phyloP scores from a whole-genome alignment of 2,888 invertebrate genomes.

The Diploptera punctata region DNA sequence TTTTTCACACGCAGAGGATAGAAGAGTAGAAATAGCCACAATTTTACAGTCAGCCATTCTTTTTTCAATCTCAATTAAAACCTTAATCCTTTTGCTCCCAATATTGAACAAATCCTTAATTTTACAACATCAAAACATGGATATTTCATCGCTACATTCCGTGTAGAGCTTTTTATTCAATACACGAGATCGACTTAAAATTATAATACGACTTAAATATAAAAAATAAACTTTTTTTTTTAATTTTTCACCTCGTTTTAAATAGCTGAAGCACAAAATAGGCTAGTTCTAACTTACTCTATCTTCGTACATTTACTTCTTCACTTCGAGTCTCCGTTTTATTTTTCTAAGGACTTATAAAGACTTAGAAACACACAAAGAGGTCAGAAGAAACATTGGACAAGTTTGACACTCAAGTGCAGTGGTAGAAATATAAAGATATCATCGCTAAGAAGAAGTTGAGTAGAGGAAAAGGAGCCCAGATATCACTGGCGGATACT shows the following conservation, averaged over 20 bases:
- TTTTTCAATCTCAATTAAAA: not conserved
- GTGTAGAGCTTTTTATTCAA: too few species aligned
- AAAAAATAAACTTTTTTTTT: too few species aligned
- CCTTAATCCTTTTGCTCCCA: not conserved
- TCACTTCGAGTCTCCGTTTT: not conserved
- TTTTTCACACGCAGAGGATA: not conserved
- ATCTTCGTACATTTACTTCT: not conserved
- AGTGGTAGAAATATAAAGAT: not conserved
- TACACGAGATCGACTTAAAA: too few species aligned
- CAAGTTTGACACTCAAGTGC: not conserved
- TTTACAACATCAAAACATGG: too few species aligned
- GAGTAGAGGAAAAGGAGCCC: not conserved
- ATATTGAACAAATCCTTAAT: too few species aligned
- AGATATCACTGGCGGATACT: not conserved
- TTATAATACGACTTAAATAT: too few species aligned
- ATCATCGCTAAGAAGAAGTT: not conserved
- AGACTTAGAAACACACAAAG: not conserved
- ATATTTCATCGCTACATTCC: too few species aligned
- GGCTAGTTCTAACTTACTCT: not conserved
- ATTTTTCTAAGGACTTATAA: not conserved
- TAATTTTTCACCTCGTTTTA: too few species aligned
- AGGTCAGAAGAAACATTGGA: not conserved
- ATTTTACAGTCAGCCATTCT: not conserved
- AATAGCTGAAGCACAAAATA: too few species aligned
- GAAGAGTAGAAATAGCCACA: not conserved